Evolutionary conservation across 2,888 invertebrate genomes (phyloP).

Genomic region (Acrobasis suavella): DNA sequence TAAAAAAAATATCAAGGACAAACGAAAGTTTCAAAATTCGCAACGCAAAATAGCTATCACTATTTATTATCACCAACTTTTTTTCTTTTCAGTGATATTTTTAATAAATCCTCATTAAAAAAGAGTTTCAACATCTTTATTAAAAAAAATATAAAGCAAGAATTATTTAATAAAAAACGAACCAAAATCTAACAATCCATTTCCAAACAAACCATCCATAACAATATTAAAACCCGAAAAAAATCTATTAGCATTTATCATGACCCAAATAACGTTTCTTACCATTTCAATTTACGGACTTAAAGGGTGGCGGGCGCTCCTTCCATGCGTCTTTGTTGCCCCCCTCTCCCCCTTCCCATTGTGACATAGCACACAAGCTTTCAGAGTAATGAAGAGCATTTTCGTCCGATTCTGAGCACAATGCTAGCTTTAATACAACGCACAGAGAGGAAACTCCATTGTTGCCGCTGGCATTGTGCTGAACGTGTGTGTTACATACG

Average conservation of each 20-base stretch:
- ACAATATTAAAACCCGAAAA: constrained; percentile 28
- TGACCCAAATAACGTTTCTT: constrained; percentile 81
- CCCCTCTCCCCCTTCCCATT: constrained; percentile 63
- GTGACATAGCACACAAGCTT: constrained; percentile 81
- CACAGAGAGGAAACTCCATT: constrained; percentile 76
- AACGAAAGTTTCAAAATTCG: too few relatives aligned
- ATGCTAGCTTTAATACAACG: constrained; percentile 79
- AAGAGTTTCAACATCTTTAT: too few relatives aligned
- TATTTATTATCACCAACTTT: too few relatives aligned
- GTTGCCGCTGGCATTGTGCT: constrained; percentile 68
- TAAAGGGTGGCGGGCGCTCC: constrained; percentile 72
- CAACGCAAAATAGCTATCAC: too few relatives aligned
- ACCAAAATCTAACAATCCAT: background rate
- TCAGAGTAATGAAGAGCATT: constrained; percentile 84
- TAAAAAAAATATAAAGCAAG: too few relatives aligned
- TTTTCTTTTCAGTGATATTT: too few relatives aligned
- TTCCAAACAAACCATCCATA: constrained; percentile 2
- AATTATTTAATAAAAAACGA: background rate
- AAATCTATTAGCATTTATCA: constrained; percentile 77
- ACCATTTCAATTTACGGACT: constrained; percentile 81
- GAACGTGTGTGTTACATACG: constrained; percentile 69
- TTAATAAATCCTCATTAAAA: too few relatives aligned
- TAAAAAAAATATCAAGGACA: too few relatives aligned
- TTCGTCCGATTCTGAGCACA: constrained; percentile 81
- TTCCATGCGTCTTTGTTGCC: constrained; percentile 72